These are phyloP conservation scores for Drosophila borborema DNA, from an alignment of 2,888 invertebrate genomes.

Conservation along the genomic window DNA sequence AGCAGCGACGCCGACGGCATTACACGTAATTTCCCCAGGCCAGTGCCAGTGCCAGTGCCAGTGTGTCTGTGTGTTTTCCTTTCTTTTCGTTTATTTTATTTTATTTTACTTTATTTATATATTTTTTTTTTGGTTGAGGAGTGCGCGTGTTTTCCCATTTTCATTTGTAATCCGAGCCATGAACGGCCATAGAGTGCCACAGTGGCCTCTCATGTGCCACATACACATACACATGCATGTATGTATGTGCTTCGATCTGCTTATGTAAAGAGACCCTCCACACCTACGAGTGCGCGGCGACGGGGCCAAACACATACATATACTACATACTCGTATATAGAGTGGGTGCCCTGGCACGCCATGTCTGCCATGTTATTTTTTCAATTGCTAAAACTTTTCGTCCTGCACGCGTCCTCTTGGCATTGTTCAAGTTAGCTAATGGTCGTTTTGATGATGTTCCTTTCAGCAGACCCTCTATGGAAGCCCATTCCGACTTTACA, in stretches of 20 bases:
- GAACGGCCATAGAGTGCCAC: constrained; percentile 60
- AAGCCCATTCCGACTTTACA: background rate
- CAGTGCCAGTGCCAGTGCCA: constrained; percentile 10
- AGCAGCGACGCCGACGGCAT: constrained; percentile 46
- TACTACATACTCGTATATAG: background rate
- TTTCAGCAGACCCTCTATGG: constrained; percentile 27
- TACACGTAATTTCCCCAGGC: constrained; percentile 45
- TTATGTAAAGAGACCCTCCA: constrained; percentile 52
- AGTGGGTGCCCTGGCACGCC: constrained; percentile 40
- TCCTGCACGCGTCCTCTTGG: constrained; percentile 7
- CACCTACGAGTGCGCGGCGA: background rate
- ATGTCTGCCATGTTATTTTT: constrained; percentile 58
- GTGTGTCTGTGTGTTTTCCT: constrained; percentile 15
- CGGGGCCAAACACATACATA: no score
- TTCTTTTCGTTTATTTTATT: background rate
- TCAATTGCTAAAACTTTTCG: constrained; percentile 63
- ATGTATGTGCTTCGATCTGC: constrained; percentile 19
- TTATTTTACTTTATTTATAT: background rate
- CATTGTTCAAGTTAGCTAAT: constrained; percentile 67
- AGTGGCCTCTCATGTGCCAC: constrained; percentile 28
- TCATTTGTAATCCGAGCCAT: constrained; percentile 58
- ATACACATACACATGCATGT: constrained; percentile 7
- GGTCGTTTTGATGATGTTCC: constrained; percentile 71
- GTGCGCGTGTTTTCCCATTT: constrained; percentile 48
- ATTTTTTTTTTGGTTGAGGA: constrained; percentile 7